Base-by-base conservation (phyloP, 2,888 invertebrate species). In the Caenorhabditis afra region DNA sequence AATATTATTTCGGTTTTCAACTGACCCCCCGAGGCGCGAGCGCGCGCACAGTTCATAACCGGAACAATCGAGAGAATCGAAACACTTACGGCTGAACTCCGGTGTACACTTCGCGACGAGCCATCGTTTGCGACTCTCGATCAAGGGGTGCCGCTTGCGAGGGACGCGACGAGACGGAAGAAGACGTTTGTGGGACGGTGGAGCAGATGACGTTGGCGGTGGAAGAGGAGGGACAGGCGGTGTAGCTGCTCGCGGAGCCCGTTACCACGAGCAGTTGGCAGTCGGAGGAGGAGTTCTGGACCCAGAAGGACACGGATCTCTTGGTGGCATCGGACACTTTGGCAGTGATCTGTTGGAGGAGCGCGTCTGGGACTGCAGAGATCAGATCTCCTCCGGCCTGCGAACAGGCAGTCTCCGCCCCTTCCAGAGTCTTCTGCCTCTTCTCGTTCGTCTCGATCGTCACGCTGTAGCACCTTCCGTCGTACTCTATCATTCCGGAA, bases 381-480 rank as follows among this genome's bases (percentile, higher is more conserved):
- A 75, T 55, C 49, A 75, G 18, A 3, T 61, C 50, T 14, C 76
- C 76, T 8, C 68, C 68, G 47, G n/a, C 64, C 16, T 73, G 73
- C 12, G 73, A 62, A 37, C 73, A 73, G 64, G 41, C 57, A 44
- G 41, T 41, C 18, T 49, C 53, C 3, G 83, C 81, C 22, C 64
- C 74, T 10, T 55, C 62, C 41, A 66, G 47, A 0, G 73, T 79
- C n/a, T 37, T 47, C 35, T 79, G 73, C 20, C 58, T 70, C 41
- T 73, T 79, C 50, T 59, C 59, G 37, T 79, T 77, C 18, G 75
- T 81, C 47, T 80, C 77, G 14, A 77, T 74, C 10, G 55, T 68
- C 50, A 79, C 41, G 52, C 70, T 67, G 64, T 77, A 83, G 66
- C 83, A 83, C n/a, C 83, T 44, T 10, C 77, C 77, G 29, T 74